These are phyloP conservation scores for Myopa tessellatipennis DNA, from an alignment of 2,888 invertebrate species.

Conservation along the genomic window DNA sequence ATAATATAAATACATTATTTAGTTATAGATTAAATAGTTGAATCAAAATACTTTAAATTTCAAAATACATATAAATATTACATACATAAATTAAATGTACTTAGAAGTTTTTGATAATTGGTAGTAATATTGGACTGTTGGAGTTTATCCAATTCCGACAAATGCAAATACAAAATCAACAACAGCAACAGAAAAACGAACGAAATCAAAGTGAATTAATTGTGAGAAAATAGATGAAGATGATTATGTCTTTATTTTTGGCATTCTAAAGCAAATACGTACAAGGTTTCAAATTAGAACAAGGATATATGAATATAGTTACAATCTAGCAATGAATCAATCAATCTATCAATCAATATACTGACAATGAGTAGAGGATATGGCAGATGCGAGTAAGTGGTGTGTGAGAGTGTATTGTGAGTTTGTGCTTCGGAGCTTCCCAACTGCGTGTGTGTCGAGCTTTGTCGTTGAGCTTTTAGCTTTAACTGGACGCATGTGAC, in stretches of 20 bases:
- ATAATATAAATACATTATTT: too few species aligned
- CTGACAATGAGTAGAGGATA: constrained; percentile 26
- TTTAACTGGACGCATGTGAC: neutral
- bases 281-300: constrained; percentile 26
- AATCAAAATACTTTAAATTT: constrained; percentile 67
- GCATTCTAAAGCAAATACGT: constrained; percentile 38
- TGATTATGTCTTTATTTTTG: constrained; percentile 36
- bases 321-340: constrained; percentile 11
- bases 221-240: constrained; percentile 26
- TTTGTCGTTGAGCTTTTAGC: constrained; percentile 25
- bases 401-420: constrained; percentile 10
- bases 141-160: neutral
- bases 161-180: neutral
- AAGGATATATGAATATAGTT: constrained; percentile 32
- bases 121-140: neutral
- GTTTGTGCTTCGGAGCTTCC: constrained; percentile 31
- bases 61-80: constrained; percentile 66
- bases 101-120: neutral
- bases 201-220: constrained; percentile 5
- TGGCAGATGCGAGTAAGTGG: constrained; percentile 37
- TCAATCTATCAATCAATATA: constrained; percentile 26
- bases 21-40: neutral
- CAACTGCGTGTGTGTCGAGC: constrained; percentile 21
- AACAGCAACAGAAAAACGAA: constrained; percentile 49
- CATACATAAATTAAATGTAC: constrained; percentile 13